phyloP scores from a whole-genome alignment of 2,113 vertebrate genomes.

The Chionomys nivalis region DNA sequence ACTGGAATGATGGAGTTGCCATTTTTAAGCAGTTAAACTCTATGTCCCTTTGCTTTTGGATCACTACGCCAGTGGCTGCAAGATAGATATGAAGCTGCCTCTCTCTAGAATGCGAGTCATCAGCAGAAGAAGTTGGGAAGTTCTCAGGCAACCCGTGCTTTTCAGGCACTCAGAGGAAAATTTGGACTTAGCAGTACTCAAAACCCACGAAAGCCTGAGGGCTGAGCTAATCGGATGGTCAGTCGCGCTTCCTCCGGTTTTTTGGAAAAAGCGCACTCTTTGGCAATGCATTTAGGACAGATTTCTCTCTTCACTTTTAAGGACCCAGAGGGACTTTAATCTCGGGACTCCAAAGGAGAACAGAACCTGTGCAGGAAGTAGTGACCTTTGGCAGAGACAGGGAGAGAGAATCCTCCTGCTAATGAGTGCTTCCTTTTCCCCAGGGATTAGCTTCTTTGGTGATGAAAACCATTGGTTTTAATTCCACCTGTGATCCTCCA shows the following conservation, averaged over 20 bases:
- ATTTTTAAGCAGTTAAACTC: background rate
- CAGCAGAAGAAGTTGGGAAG: background rate
- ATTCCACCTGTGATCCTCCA: background rate
- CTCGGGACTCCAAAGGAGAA: background rate
- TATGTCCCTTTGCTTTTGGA: background rate
- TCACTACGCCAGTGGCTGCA: background rate
- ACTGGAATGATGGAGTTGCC: background rate
- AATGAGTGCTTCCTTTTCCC: background rate
- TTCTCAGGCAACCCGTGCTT: background rate
- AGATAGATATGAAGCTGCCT: background rate
- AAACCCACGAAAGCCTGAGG: background rate
- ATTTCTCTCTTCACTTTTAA: constrained; percentile 52
- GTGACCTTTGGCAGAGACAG: constrained; percentile 47
- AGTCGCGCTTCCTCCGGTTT: background rate
- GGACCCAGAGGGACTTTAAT: constrained; percentile 53
- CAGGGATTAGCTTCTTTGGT: constrained; percentile 5
- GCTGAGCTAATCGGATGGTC: background rate
- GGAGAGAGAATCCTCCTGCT: background rate
- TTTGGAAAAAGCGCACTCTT: background rate
- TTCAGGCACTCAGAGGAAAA: background rate
- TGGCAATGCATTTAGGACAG: background rate
- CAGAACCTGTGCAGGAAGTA: background rate
- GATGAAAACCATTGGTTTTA: constrained; percentile 43
- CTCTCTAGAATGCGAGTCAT: background rate
- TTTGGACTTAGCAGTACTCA: background rate